Percentiles rank a stretch among this genome's conserved stretches.
Conservation (phyloP, 1,140 invertebrate species). For the Drosophila malerkotliana region DNA sequence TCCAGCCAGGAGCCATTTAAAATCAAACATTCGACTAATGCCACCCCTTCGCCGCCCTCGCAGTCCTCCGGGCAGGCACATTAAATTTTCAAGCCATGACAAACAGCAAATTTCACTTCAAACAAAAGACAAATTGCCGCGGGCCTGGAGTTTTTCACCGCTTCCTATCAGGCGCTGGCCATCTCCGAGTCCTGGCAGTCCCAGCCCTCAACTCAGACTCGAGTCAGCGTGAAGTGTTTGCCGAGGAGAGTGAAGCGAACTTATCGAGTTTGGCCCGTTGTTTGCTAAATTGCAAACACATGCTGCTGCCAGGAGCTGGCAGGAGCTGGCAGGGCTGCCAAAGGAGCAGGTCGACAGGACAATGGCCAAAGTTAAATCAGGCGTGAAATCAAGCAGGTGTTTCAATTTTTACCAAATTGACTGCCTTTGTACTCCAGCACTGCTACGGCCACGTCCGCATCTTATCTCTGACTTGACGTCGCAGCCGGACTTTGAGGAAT, state of each 20-base stretch:
- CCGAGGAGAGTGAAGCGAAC: slow-evolving; percentile 62
- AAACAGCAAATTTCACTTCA: slow-evolving; percentile 81
- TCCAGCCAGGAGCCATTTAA: slow-evolving; percentile 33
- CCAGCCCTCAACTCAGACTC: neutral
- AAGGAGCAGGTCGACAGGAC: slow-evolving; percentile 38
- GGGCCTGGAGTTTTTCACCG: slow-evolving; percentile 50
- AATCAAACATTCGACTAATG: slow-evolving; percentile 35
- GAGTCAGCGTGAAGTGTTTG: slow-evolving; percentile 69
- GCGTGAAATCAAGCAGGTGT: slow-evolving; percentile 81
- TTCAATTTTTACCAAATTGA: slow-evolving; percentile 81
- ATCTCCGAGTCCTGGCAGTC: slow-evolving; percentile 51
- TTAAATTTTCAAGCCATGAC: slow-evolving; percentile 66
- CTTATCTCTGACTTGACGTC: neutral
- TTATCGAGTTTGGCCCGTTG: slow-evolving; percentile 71
- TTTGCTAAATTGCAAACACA: slow-evolving; percentile 82
- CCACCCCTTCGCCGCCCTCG: neutral
- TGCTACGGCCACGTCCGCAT: no score
- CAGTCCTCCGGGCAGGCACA: slow-evolving; percentile 40
- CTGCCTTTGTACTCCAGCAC: slow-evolving; percentile 11
- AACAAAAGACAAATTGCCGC: slow-evolving; percentile 80
- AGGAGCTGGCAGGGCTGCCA: neutral
- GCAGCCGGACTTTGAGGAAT: slow-evolving; percentile 55
- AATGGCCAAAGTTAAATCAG: slow-evolving; percentile 80
- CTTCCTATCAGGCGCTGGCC: slow-evolving; percentile 60
- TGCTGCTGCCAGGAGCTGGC: slow-evolving; percentile 47